phyloP scores from a whole-genome alignment of 2,797 vertebrate genomes.

The Mus minutoides region DNA sequence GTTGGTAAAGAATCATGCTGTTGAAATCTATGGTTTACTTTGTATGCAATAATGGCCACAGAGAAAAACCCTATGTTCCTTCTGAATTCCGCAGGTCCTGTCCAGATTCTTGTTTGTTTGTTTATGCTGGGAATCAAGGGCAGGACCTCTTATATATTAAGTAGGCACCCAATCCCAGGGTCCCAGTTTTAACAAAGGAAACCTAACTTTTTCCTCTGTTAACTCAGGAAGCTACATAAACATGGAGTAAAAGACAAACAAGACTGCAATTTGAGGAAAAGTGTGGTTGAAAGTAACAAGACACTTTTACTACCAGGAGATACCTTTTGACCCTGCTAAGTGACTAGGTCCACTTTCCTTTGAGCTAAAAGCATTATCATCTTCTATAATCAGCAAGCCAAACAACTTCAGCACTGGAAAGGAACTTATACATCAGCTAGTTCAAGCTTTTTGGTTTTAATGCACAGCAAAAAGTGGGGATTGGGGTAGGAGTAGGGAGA shows the following conservation, averaged over 20 bases:
- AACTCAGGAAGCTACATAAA: conserved; percentile 30
- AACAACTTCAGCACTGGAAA: not conserved
- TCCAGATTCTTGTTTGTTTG: conserved; percentile 34
- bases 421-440: conserved; percentile 16
- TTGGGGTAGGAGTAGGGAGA: not conserved
- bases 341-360: not conserved
- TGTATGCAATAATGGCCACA: not conserved
- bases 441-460: conserved; percentile 17
- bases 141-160: not conserved
- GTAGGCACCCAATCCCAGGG: not conserved
- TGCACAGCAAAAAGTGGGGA: not conserved
- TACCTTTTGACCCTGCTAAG: not conserved
- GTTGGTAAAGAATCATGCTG: conserved; percentile 21
- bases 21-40: conserved; percentile 52
- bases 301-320: not conserved
- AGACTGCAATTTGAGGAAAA: conserved; percentile 22
- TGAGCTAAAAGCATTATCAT: conserved; percentile 9
- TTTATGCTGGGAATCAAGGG: not conserved
- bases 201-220: not conserved
- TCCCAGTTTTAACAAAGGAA: conserved; percentile 26
- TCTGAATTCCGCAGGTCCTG: conserved; percentile 8
- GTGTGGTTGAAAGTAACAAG: conserved; percentile 13
- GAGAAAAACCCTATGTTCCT: conserved; percentile 7
- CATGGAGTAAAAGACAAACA: conserved; percentile 25
- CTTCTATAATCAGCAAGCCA: not conserved